Base-by-base conservation (phyloP, 1,140 invertebrate genomes). In the Trichogramma pretiosum region DNA sequence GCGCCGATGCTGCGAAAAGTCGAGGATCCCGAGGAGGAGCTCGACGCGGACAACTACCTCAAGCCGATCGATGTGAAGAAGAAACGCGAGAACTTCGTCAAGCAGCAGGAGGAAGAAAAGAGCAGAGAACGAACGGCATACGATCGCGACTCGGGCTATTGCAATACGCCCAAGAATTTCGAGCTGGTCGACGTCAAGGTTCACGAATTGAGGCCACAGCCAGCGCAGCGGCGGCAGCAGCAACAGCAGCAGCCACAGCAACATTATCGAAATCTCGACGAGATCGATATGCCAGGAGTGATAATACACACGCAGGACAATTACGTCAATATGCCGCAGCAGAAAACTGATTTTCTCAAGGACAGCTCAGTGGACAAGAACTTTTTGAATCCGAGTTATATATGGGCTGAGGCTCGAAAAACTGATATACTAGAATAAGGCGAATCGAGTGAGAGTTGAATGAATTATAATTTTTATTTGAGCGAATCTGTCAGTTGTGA, bases 331-430 rank as follows among this genome's bases (percentile, higher is more conserved):
- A 80, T 82, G 64, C 71, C 73, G 0, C 61, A 63, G 33, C 64
- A 76, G 36, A 77, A 77, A 52, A 74, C 70, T 50, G 74, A 70
- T 48, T 65, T 72, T 17, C 67, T 72, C 23, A 70, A 67, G 13
- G 73, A 76, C 14, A 28, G 24, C 24, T 5, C 11, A 28, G 30
- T 57, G 26, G 60, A 62, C 1, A 61, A 64, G 23, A 64, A 65
- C 35, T 75, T 74, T 43, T 66, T 65, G 21, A 75, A 75, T 62
- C 73, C 73, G 4, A 73, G 68, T 41, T 75, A 75, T 38, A 57
- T 74, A 24, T 60, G 58, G 45, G 63, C 64, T 39, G 84, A 52
- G 83, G 89, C 57, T 85, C 93, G 72, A 18, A 44, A 50, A 36
- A 45, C 51, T 37, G 53, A 49, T 42, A 44, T 54, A 4, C 44